A percentile compares a stretch with the other conserved stretches of the same genome.
phyloP scores from a whole-genome alignment of 2,888 invertebrate genomes.

The Urechis unicinctus region DNA sequence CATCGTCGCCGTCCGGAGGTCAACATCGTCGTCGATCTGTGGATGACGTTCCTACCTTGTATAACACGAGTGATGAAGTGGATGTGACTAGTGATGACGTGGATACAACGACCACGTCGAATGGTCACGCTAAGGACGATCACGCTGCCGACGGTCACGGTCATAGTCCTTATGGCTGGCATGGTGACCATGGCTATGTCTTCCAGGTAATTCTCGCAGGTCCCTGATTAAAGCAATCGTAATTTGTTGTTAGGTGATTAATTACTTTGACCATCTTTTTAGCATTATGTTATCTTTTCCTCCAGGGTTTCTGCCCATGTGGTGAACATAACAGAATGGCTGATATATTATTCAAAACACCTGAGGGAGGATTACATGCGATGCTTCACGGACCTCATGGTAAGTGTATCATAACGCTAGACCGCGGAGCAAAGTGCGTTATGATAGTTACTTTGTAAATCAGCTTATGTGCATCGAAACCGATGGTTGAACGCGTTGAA shows the following conservation, averaged over 20 bases:
- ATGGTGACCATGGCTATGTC: constrained; percentile 17
- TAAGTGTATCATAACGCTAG: constrained; percentile 29
- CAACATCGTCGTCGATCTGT: background rate
- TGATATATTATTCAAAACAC: constrained; percentile 93
- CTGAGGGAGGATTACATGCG: constrained; percentile 89
- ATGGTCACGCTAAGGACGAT: background rate
- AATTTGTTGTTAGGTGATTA: too few species aligned
- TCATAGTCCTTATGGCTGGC: constrained; percentile 12
- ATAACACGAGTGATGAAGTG: background rate
- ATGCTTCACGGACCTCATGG: constrained; percentile 87
- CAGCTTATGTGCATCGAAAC: too few species aligned
- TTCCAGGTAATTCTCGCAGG: constrained; percentile 9
- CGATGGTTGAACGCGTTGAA: too few species aligned
- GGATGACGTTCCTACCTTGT: background rate
- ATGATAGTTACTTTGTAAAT: too few species aligned
- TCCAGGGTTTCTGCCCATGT: constrained; percentile 79
- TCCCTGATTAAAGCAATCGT: too few species aligned
- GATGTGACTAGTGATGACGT: background rate
- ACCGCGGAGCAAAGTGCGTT: background rate
- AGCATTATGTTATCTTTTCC: background rate
- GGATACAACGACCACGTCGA: background rate
- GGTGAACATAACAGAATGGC: constrained; percentile 89
- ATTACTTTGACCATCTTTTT: background rate
- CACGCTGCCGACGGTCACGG: constrained; percentile 6
- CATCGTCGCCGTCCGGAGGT: constrained; percentile 1